Conservation (phyloP, 2,113 vertebrate species). For the rat (Rattus norvegicus) region DNA sequence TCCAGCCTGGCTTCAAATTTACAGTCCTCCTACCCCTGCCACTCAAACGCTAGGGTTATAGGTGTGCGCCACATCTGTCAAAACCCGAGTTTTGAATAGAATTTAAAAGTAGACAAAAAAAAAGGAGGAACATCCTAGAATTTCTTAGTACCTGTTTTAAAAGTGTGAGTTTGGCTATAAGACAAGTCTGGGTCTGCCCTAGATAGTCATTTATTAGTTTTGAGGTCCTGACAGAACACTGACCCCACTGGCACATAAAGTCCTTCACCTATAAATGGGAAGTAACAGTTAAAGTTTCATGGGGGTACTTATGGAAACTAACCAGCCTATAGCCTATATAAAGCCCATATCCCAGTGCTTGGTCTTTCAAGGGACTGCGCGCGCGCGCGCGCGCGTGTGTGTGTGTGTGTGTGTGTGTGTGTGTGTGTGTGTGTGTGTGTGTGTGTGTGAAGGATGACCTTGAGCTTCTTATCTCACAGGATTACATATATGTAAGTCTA, state of each 20-base stretch:
- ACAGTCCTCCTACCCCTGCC: not conserved
- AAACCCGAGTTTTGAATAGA: conserved; percentile 11
- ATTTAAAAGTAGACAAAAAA: conserved; percentile 10
- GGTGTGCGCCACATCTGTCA: not conserved
- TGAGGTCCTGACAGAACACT: not conserved
- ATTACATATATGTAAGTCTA: not conserved
- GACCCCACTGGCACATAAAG: not conserved
- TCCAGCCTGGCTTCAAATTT: not conserved
- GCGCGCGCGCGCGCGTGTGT: too few species aligned
- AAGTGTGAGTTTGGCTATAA: not conserved
- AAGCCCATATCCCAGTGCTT: not conserved
- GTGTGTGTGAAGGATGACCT: not conserved
- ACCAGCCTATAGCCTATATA: not conserved
- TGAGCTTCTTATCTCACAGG: not conserved
- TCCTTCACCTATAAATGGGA: conserved; percentile 8
- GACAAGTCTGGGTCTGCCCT: not conserved
- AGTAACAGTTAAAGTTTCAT: not conserved
- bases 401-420: not conserved
- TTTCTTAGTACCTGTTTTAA: not conserved
- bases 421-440: not conserved
- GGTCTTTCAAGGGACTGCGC: not conserved
- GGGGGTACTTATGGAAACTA: not conserved
- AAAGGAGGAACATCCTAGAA: conserved; percentile 8
- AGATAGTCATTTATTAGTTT: conserved; percentile 6
- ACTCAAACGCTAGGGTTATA: not conserved